Conservation (phyloP, 2,113 vertebrate species). For the Cyanoramphus novaezelandiae region DNA sequence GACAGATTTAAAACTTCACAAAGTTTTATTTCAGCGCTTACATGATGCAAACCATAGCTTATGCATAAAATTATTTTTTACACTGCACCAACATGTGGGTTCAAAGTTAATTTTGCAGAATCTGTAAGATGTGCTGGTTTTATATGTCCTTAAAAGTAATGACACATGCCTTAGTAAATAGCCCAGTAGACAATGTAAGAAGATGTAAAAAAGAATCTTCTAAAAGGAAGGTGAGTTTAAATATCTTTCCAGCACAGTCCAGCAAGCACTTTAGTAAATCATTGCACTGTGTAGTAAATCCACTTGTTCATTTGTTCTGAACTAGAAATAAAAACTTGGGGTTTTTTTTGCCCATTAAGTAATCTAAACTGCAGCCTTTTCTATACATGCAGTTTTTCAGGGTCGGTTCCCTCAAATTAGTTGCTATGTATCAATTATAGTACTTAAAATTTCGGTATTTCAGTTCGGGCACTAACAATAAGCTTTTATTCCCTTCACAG, state of each 20-base stretch:
- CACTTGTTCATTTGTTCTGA: neutral
- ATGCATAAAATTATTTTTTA: neutral
- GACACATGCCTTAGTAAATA: neutral
- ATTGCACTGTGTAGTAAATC: neutral
- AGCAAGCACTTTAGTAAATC: neutral
- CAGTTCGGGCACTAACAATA: neutral
- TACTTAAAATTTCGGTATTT: neutral
- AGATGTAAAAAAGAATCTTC: neutral
- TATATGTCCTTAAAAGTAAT: neutral
- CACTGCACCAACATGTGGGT: neutral
- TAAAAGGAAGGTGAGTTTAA: neutral
- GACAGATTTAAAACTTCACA: neutral
- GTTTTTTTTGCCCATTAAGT: neutral
- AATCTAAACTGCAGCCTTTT: neutral
- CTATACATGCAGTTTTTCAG: neutral
- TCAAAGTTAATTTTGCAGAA: neutral
- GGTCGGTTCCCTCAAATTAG: neutral
- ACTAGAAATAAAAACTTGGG: neutral
- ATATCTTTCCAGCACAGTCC: neutral
- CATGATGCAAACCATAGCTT: neutral
- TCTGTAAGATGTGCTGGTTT: neutral
- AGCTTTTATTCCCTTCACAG: constrained; percentile 69
- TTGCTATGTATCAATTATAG: neutral
- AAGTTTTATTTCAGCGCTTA: neutral
- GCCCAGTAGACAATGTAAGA: neutral